Evolutionary conservation across 2,888 invertebrate species (phyloP).

Genomic region (Calameuta filiformis): DNA sequence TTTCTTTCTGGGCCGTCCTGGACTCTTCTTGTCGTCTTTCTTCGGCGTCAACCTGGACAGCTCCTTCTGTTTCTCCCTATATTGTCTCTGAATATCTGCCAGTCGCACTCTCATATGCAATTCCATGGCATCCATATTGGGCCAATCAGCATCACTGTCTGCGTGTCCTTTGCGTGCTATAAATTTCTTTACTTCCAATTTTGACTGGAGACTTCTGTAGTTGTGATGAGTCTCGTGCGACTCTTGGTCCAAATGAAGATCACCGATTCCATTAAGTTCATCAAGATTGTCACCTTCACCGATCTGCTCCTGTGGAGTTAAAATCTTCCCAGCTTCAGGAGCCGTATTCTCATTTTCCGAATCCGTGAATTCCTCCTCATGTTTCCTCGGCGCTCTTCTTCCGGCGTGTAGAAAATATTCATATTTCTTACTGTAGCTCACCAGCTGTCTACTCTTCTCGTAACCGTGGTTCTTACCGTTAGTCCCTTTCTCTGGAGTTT

Average conservation of each 20-base stretch:
- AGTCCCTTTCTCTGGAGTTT: neutral
- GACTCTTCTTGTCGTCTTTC: conserved; percentile 68
- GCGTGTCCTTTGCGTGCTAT: conserved; percentile 51
- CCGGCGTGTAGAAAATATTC: conserved; percentile 14
- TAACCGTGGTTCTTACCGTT: conserved; percentile 13
- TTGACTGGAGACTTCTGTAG: conserved; percentile 41
- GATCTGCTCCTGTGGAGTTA: neutral
- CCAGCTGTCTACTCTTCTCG: neutral
- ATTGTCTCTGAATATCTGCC: conserved; percentile 84
- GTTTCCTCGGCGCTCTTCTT: conserved; percentile 7
- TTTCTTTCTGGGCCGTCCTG: conserved; percentile 67
- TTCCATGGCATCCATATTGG: conserved; percentile 78
- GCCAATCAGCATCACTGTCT: conserved; percentile 57
- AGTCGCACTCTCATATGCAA: conserved; percentile 84
- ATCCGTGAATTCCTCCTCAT: conserved; percentile 30
- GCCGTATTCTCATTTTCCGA: conserved; percentile 33
- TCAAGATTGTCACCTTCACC: neutral
- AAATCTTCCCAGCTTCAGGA: conserved; percentile 7
- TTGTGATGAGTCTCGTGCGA: conserved; percentile 28
- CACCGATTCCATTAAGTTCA: neutral
- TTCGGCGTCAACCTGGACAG: conserved; percentile 78
- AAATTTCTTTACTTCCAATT: conserved; percentile 53
- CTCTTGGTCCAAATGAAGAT: neutral
- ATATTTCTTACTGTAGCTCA: conserved; percentile 23
- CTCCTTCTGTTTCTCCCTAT: conserved; percentile 86